These are phyloP conservation scores for Enteromius mattozi DNA, from an alignment of 2,797 vertebrate species.

Conservation along the genomic window DNA sequence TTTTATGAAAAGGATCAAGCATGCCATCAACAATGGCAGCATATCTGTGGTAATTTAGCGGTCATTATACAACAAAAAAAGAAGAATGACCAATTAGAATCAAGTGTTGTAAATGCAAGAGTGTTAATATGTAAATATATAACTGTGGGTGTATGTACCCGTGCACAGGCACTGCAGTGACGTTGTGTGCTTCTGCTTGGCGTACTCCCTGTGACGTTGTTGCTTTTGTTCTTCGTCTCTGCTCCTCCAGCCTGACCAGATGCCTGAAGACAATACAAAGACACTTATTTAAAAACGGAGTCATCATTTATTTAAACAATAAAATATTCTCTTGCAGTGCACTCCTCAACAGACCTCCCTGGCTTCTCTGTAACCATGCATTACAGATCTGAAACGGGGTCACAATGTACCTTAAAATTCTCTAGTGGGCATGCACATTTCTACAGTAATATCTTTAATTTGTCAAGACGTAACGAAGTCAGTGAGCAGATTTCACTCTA, in stretches of 20 bases:
- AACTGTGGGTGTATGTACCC: constrained; percentile 64
- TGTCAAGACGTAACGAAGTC: constrained; percentile 11
- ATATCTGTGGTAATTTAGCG: not conserved
- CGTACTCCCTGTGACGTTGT: constrained; percentile 69
- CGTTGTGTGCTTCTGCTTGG: constrained; percentile 71
- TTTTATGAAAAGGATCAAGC: not conserved
- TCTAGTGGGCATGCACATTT: constrained; percentile 17
- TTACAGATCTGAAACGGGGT: not conserved
- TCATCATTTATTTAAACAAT: constrained; percentile 55
- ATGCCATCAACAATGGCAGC: not conserved
- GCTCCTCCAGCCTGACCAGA: constrained; percentile 67
- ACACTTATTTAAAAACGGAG: constrained; percentile 28
- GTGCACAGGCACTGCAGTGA: constrained; percentile 77
- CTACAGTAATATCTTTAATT: constrained; percentile 11
- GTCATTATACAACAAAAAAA: not conserved
- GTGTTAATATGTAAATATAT: not conserved
- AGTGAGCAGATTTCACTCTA: not conserved
- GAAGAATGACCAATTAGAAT: not conserved
- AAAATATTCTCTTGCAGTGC: constrained; percentile 24
- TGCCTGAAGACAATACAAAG: constrained; percentile 47
- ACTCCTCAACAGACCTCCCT: not conserved
- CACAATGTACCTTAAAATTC: constrained; percentile 29
- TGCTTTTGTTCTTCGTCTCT: constrained; percentile 75
- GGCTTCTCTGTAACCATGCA: not conserved
- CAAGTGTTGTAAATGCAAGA: not conserved